Conservation (phyloP, 2,113 vertebrate species). For the Bombycilla garrulus region DNA sequence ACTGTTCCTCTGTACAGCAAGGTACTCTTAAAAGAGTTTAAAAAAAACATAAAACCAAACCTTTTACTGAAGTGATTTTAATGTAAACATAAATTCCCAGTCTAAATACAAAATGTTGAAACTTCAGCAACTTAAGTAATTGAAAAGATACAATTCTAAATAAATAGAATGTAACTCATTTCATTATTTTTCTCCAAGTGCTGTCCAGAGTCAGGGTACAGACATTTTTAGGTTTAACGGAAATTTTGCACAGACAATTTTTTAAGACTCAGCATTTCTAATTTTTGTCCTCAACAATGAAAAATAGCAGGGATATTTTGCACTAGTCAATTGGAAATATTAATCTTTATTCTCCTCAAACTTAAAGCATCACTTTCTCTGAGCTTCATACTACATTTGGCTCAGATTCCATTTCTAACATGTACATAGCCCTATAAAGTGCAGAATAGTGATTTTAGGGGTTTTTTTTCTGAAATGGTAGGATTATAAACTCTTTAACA, state of each 20-base stretch:
- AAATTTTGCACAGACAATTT: neutral
- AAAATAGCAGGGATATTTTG: neutral
- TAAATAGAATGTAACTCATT: neutral
- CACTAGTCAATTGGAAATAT: neutral
- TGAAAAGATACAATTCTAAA: neutral
- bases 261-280: neutral
- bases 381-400: neutral
- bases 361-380: neutral
- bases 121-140: neutral
- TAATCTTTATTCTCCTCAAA: neutral
- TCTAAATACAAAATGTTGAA: neutral
- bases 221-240: neutral
- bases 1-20: neutral
- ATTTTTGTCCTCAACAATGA: neutral
- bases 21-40: neutral
- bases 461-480: neutral
- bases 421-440: neutral
- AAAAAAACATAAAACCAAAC: neutral
- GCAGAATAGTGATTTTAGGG: neutral
- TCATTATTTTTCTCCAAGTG: neutral
- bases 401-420: neutral
- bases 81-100: neutral
- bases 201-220: neutral
- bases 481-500: neutral
- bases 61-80: neutral